phyloP scores from a whole-genome alignment of 2,113 vertebrate species.

The Ceyx cyanopectus region DNA sequence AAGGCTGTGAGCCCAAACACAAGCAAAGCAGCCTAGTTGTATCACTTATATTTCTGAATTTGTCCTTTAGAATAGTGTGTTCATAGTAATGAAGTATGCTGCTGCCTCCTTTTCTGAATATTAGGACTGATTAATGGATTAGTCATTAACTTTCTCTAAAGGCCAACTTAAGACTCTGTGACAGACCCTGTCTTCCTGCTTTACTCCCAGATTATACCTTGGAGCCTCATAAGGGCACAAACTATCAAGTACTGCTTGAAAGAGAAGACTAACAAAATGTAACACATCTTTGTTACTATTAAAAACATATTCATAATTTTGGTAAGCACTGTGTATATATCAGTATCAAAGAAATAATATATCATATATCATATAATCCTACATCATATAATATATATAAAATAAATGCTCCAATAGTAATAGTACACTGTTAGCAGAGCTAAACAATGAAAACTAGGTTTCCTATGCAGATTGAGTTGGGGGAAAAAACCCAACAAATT shows the following conservation, averaged over 20 bases:
- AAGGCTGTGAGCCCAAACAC: neutral
- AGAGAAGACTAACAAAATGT: neutral
- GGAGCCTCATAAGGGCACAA: neutral
- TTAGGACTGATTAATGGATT: neutral
- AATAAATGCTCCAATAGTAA: neutral
- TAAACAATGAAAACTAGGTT: neutral
- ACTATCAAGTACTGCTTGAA: neutral
- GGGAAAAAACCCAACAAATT: neutral
- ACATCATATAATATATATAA: too few species aligned
- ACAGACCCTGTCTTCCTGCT: neutral
- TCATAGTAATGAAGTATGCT: neutral
- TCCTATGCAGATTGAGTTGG: neutral
- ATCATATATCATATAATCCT: too few species aligned
- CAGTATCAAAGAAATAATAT: too few species aligned
- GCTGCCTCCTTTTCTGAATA: neutral
- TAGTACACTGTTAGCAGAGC: neutral
- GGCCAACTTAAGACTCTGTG: neutral
- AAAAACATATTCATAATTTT: neutral
- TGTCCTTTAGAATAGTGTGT: neutral
- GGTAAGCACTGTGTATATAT: neutral
- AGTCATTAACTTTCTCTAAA: neutral
- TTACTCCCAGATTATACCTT: neutral
- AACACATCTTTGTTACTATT: neutral
- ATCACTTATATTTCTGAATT: conserved; percentile 7
- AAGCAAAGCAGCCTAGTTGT: conserved; percentile 14